Evolutionary conservation across 1,140 invertebrate genomes (phyloP), one percentile per base, ranked within the genome.

Genomic region (Bathynomus jamesi): DNA sequence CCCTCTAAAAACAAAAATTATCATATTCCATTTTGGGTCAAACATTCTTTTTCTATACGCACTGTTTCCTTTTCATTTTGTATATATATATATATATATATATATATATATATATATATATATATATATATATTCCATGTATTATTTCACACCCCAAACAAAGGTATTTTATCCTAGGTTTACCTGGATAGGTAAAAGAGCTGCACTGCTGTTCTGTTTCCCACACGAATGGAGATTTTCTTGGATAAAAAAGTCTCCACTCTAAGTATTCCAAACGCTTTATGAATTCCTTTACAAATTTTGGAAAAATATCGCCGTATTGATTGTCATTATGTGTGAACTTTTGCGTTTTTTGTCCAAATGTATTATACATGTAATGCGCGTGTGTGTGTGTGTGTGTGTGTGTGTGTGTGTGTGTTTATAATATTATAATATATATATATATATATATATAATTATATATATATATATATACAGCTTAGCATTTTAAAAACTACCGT

Each of bases 291-390:
- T 53, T 53, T 53, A 17, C 40, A 53, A 53, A 53, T 17, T 53
- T 53, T 21, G 13, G 40, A 21, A 53, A 53, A 53, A 53, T 53
- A 53, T 53, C 11, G 40, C 40, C 40, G 21, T 53, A 53, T 53
- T 53, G 40, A 53, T 53, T 53, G 40, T 53, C 40, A 53, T 53
- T 53, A 53, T 53, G 40, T 53, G 40, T 53, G 40, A 53, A 53
- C 40, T 53, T 53, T 53, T 5, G 40, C 40, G 13, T 53, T 53
- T 11, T 53, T 11, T 53, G 11, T 17, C 40, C 11, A 2, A 53
- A n/a, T 40, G 17, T 17, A 8, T 17, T 40, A 40, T 40, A 40
- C 32, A 40, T 40, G 17, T 40, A 40, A 17, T 40, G 32, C 17
- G 32, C 7, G 17, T 40, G 17, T 40, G 17, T 40, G 17, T 40